phyloP scores from a whole-genome alignment of 1,140 invertebrate species.

The Drosophila biarmipes region DNA sequence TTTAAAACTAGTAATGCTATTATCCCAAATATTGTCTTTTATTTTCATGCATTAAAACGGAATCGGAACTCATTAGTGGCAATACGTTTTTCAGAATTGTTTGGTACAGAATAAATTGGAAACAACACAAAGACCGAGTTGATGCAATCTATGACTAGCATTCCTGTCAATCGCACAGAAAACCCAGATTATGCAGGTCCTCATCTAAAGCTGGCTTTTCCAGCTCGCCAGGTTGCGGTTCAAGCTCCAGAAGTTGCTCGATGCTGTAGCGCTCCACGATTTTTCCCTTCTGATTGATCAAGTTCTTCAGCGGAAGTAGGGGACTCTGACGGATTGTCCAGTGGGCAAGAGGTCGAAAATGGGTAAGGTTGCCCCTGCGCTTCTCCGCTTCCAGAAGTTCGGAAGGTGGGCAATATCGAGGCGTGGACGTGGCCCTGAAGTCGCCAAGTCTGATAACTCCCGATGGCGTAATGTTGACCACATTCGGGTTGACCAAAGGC shows the following conservation, averaged over 20 bases:
- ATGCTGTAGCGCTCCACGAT: constrained; percentile 42
- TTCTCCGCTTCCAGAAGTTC: constrained; percentile 1
- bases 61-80: background rate
- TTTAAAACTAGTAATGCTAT: too few relatives aligned
- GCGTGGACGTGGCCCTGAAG: background rate
- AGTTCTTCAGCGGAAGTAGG: background rate
- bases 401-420: constrained; percentile 15
- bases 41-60: background rate
- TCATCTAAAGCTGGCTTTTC: constrained; percentile 18
- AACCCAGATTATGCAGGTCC: constrained; percentile 5
- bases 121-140: background rate
- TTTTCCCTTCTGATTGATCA: background rate
- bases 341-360: background rate
- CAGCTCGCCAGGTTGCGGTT: constrained; percentile 46
- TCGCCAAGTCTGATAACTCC: background rate
- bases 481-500: background rate
- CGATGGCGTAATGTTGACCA: background rate
- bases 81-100: background rate
- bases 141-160: too few relatives aligned
- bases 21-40: background rate
- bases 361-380: constrained; percentile 26
- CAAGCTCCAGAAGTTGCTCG: constrained; percentile 43
- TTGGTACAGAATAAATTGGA: background rate
- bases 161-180: constrained; percentile 23
- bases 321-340: background rate